Evolutionary conservation across 1,140 invertebrate genomes (phyloP).

Genomic region (Drosophila dunni): DNA sequence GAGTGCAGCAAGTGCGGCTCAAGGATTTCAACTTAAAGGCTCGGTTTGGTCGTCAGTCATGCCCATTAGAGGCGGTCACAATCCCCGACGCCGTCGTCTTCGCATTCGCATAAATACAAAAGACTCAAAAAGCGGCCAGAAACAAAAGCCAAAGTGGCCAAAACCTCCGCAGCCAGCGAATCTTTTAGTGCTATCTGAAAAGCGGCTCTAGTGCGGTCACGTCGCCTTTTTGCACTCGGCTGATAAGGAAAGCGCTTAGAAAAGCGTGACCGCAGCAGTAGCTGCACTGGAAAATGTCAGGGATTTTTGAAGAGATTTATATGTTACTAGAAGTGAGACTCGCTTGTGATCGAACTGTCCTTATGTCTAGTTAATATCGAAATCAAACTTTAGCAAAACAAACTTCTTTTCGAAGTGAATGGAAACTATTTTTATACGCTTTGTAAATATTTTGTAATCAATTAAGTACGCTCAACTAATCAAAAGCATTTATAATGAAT

Average conservation of each 20-base stretch:
- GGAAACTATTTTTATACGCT: no score
- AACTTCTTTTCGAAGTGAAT: no score
- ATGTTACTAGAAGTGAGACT: no score
- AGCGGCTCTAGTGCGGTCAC: conserved; percentile 69
- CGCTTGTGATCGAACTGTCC: no score
- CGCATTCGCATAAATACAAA: conserved; percentile 24
- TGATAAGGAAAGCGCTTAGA: conserved; percentile 81
- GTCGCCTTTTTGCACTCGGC: conserved; percentile 42
- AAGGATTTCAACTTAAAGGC: conserved; percentile 39
- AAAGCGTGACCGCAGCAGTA: conserved; percentile 72
- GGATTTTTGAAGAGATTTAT: no score
- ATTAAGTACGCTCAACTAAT: no score
- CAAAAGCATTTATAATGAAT: no score
- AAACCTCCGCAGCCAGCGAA: conserved; percentile 46
- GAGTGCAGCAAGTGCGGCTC: conserved; percentile 37
- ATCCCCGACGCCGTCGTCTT: background rate
- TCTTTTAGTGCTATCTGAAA: conserved; percentile 76
- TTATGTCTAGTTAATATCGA: no score
- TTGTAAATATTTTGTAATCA: no score
- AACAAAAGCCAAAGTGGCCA: conserved; percentile 62
- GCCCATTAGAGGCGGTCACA: conserved; percentile 62
- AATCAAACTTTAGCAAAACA: no score
- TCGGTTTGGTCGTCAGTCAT: conserved; percentile 40
- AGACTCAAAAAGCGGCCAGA: conserved; percentile 29
- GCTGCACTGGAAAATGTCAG: no score